Conservation (phyloP, 2,113 vertebrate species). For the Calyptommatus sinebrachiatus region DNA sequence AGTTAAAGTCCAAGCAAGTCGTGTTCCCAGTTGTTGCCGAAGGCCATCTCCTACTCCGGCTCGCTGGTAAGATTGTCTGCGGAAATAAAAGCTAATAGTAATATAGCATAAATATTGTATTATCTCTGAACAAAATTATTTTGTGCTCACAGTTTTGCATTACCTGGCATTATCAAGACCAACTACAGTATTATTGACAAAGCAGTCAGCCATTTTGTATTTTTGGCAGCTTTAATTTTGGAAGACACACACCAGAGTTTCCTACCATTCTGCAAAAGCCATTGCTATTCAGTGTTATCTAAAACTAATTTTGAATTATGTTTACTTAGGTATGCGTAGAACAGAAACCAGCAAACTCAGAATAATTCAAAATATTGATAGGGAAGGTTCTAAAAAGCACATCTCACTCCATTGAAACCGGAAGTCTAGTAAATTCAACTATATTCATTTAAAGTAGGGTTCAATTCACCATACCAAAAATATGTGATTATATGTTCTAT, state of each 20-base stretch:
- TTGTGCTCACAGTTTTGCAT: not conserved
- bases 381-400: too few species aligned
- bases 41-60: constrained; percentile 73
- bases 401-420: too few species aligned
- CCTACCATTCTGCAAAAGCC: not conserved
- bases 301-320: not conserved
- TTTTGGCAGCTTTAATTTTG: not conserved
- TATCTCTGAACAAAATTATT: not conserved
- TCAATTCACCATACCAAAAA: too few species aligned
- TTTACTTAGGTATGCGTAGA: not conserved
- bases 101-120: not conserved
- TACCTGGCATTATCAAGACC: not conserved
- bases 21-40: constrained; percentile 82
- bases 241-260: not conserved
- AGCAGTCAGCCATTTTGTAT: not conserved
- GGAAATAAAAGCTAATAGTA: not conserved
- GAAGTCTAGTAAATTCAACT: too few species aligned
- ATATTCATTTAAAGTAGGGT: too few species aligned
- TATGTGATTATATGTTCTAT: not conserved
- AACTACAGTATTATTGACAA: not conserved
- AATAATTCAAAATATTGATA: not conserved
- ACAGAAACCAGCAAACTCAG: not conserved
- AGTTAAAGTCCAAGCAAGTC: constrained; percentile 87
- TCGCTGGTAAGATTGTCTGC: constrained; percentile 79
- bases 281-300: not conserved